These are phyloP conservation scores for Tridacna crocea DNA, from an alignment of 2,888 invertebrate species.

Conservation along the genomic window DNA sequence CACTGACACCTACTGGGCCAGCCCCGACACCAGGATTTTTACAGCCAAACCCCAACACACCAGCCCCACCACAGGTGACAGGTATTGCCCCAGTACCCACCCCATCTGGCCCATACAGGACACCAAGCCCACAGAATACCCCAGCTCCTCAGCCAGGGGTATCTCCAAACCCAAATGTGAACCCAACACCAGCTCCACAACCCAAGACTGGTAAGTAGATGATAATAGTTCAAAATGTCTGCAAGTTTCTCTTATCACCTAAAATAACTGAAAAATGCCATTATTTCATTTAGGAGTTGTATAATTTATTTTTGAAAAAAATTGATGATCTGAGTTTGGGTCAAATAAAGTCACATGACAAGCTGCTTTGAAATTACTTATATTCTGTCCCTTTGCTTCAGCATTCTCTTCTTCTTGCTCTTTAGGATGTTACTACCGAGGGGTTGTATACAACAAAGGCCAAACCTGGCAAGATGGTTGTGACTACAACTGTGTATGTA, in stretches of 20 bases:
- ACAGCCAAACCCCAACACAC: constrained; percentile 62
- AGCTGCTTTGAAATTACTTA: background rate
- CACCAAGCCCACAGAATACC: constrained; percentile 37
- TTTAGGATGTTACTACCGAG: constrained; percentile 62
- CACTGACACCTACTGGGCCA: constrained; percentile 61
- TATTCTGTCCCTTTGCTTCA: background rate
- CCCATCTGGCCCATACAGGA: constrained; percentile 32
- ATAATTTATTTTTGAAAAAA: too few species aligned
- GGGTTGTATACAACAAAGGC: constrained; percentile 66
- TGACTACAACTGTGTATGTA: constrained; percentile 68
- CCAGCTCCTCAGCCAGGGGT: constrained; percentile 51
- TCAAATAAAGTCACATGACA: too few species aligned
- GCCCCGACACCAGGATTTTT: constrained; percentile 69
- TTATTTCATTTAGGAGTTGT: too few species aligned
- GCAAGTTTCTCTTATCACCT: too few species aligned
- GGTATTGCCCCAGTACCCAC: constrained; percentile 64
- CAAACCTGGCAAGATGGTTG: constrained; percentile 73
- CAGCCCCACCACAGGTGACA: constrained; percentile 67
- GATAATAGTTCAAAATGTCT: background rate
- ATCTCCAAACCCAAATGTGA: constrained; percentile 54
- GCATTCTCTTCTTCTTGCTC: too few species aligned
- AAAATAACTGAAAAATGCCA: too few species aligned
- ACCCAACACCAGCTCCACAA: constrained; percentile 50
- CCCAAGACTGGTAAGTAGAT: constrained; percentile 27
- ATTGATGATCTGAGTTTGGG: too few species aligned